These are phyloP conservation scores for Epinephelus awoara DNA, from an alignment of 2,797 vertebrate genomes.

Conservation along the genomic window DNA sequence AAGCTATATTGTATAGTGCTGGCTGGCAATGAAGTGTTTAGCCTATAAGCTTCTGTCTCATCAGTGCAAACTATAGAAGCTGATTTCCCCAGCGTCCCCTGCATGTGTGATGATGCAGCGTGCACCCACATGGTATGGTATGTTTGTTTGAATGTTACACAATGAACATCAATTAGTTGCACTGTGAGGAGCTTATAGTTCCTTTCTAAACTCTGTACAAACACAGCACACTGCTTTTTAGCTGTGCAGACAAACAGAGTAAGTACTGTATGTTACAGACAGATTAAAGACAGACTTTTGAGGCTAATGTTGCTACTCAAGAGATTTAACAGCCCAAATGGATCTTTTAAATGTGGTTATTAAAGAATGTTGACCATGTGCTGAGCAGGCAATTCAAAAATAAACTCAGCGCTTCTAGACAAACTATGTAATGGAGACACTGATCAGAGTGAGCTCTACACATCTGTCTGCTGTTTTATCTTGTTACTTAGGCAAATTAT, in stretches of 20 bases:
- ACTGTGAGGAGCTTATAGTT: constrained; percentile 27
- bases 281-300: too few species aligned
- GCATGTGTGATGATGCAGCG: constrained; percentile 49
- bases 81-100: constrained; percentile 67
- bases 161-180: constrained; percentile 42
- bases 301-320: neutral
- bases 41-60: constrained; percentile 61
- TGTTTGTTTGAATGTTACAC: constrained; percentile 40
- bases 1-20: constrained; percentile 21
- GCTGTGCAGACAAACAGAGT: neutral
- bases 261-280: too few species aligned
- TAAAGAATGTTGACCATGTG: neutral
- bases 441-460: too few species aligned
- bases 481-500: too few species aligned
- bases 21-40: constrained; percentile 42
- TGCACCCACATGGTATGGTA: neutral
- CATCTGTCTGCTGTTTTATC: too few species aligned
- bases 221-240: constrained; percentile 13
- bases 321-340: neutral
- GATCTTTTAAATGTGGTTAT: neutral
- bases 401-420: neutral
- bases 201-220: constrained; percentile 4
- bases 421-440: neutral
- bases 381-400: neutral
- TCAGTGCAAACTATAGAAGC: constrained; percentile 42